Base-by-base conservation (phyloP, 1,140 invertebrate species). In the Aradophagus sp. region DNA sequence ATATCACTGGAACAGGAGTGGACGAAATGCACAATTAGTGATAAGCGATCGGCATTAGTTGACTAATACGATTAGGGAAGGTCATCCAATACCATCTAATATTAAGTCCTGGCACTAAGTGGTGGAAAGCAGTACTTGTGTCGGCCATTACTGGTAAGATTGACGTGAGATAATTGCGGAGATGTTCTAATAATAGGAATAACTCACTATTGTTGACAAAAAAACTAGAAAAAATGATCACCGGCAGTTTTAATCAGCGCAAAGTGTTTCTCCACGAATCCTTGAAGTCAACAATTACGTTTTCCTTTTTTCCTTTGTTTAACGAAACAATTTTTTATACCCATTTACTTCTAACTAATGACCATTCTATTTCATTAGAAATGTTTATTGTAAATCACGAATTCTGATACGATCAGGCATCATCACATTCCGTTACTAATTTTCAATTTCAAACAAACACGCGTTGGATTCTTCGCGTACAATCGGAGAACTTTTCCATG, bases 71-170 rank as follows among this genome's bases (percentile, higher is more conserved):
- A 56, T 56, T 56, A 56, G 13, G 12, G 31, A 36, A 35, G 29
- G 31, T 44, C 19, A 34, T 44, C 39, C n/a, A 45, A 58, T 47
- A 45, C 13, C 41, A n/a, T 11, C 14, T 47, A 31, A 47, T 38
- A 47, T 58, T 58, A 58, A 58, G 41, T 45, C 31, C 53, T 17
- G 32, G 19, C n/a, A 58, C 41, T 45, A 29, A 35, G 53, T 45
- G 34, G 16, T 45, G 38, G 53, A 58, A 58, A 58, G 53, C 32
- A 31, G 34, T 38, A 58, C 53, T 58, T 38, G 41, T 47, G 34
- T 47, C 41, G 34, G 11, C 27, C 32, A 47, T 58, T 58, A 45
- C 39, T 11, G 14, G n/a, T 36, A 27, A 38, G 32, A 58, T 45
- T 58, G 53, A 36, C 32, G 34, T 45, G 34, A 45, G 41, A 45